Evolutionary conservation across 2,113 vertebrate genomes (phyloP).

Genomic region (Lagopus muta): DNA sequence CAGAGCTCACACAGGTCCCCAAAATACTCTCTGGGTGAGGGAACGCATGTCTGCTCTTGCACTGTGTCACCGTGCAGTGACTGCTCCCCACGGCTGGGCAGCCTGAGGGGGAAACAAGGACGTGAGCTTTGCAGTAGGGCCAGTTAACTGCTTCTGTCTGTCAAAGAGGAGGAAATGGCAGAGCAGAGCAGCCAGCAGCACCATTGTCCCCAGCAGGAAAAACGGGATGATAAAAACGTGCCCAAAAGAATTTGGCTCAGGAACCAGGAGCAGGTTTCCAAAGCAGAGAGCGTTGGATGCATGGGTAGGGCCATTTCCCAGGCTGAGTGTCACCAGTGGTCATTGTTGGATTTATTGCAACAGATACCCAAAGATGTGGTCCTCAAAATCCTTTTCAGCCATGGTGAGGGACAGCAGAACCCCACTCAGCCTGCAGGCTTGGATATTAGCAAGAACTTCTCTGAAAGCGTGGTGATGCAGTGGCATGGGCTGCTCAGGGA

Average conservation of each 20-base stretch:
- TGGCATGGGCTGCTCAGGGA: too few species aligned
- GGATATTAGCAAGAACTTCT: too few species aligned
- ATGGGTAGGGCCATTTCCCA: rapidly evolving
- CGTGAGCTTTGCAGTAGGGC: background rate
- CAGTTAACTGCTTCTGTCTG: constrained; percentile 6
- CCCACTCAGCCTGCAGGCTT: background rate
- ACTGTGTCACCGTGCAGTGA: background rate
- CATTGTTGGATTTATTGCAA: rapidly evolving
- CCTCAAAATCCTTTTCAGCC: background rate
- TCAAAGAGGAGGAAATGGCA: constrained; percentile 10
- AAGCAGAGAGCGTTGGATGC: background rate
- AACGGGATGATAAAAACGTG: background rate
- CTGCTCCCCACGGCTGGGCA: background rate
- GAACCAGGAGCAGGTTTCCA: background rate
- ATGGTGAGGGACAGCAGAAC: background rate
- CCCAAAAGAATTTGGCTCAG: constrained; percentile 12
- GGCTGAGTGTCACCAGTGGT: background rate
- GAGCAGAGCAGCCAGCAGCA: background rate
- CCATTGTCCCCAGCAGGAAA: constrained; percentile 1
- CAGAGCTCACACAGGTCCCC: background rate
- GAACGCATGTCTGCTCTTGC: background rate
- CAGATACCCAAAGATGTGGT: background rate
- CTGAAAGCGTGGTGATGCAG: too few species aligned
- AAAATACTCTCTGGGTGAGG: background rate
- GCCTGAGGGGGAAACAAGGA: background rate